These are phyloP conservation scores for Microcebus tavaratra DNA, from an alignment of 2,113 vertebrate genomes.

Conservation along the genomic window DNA sequence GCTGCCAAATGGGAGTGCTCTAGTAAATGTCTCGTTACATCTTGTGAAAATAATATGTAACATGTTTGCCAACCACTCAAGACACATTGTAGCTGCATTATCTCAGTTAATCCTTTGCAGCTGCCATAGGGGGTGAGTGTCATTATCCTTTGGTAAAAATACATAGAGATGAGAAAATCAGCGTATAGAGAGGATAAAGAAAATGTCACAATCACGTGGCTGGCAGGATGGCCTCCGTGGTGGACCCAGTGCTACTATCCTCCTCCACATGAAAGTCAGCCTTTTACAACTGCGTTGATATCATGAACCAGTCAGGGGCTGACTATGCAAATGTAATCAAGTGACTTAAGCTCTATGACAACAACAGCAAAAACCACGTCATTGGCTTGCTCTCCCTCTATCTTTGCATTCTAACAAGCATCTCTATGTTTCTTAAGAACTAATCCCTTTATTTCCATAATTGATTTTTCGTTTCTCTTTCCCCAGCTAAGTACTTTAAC, in stretches of 20 bases:
- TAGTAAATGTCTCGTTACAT: background rate
- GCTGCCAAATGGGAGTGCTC: background rate
- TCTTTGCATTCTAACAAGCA: background rate
- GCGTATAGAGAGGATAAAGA: background rate
- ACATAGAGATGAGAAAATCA: background rate
- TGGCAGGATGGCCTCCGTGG: background rate
- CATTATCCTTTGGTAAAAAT: background rate
- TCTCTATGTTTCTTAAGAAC: background rate
- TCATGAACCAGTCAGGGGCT: background rate
- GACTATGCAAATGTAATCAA: background rate
- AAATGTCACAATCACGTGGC: background rate
- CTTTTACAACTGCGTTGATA: fast-evolving
- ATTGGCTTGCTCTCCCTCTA: background rate
- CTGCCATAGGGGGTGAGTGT: background rate
- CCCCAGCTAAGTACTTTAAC: background rate
- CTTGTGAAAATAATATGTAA: background rate
- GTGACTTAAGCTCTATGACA: background rate
- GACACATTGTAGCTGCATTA: background rate
- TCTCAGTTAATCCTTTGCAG: background rate
- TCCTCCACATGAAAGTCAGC: background rate
- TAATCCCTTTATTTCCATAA: constrained; percentile 40
- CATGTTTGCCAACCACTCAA: background rate
- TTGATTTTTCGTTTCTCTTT: background rate
- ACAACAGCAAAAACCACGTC: background rate
- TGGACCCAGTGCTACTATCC: fast-evolving